Evolutionary conservation across 2,888 invertebrate genomes (phyloP).

Genomic region (Beris chalybata): DNA sequence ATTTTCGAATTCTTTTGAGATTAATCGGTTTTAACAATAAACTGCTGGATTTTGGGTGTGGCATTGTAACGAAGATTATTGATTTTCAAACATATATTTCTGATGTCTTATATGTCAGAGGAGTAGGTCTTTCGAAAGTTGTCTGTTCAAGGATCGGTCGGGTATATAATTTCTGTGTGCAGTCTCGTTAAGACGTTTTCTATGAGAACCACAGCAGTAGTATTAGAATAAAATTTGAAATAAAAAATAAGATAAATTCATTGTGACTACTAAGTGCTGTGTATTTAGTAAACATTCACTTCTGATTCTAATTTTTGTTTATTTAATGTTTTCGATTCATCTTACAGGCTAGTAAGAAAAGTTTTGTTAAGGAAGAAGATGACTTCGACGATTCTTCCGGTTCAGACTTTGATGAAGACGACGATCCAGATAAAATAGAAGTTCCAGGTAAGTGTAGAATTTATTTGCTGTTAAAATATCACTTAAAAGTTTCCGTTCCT

Average conservation of each 20-base stretch:
- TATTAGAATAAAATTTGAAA: not conserved
- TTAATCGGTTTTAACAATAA: slow-evolving; percentile 3
- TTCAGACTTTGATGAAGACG: slow-evolving; percentile 82
- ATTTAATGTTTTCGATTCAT: slow-evolving; percentile 1
- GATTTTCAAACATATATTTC: slow-evolving; percentile 39
- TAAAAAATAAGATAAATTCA: not conserved
- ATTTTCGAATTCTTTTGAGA: slow-evolving; percentile 23
- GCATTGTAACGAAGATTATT: slow-evolving; percentile 36
- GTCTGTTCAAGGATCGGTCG: slow-evolving; percentile 24
- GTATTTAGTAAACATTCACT: not conserved
- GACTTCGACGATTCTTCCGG: slow-evolving; percentile 62
- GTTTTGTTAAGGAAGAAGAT: slow-evolving; percentile 51
- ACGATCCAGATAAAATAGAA: slow-evolving; percentile 89
- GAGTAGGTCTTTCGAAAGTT: slow-evolving; percentile 35
- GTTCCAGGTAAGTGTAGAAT: slow-evolving; percentile 70
- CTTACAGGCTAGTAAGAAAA: slow-evolving; percentile 43
- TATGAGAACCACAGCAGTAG: not conserved
- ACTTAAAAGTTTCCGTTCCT: not conserved
- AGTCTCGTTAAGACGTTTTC: slow-evolving; percentile 20
- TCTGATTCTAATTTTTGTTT: not conserved
- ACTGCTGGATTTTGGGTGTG: slow-evolving; percentile 35
- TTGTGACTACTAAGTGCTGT: not conserved
- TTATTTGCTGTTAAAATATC: not conserved
- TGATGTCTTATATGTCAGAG: slow-evolving; percentile 37
- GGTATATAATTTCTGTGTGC: slow-evolving; percentile 23